A percentile compares a stretch with the other conserved stretches of the same genome.
These are phyloP conservation scores for Lasius fuliginosus DNA, from an alignment of 2,888 invertebrate genomes.

Conservation along the genomic window DNA sequence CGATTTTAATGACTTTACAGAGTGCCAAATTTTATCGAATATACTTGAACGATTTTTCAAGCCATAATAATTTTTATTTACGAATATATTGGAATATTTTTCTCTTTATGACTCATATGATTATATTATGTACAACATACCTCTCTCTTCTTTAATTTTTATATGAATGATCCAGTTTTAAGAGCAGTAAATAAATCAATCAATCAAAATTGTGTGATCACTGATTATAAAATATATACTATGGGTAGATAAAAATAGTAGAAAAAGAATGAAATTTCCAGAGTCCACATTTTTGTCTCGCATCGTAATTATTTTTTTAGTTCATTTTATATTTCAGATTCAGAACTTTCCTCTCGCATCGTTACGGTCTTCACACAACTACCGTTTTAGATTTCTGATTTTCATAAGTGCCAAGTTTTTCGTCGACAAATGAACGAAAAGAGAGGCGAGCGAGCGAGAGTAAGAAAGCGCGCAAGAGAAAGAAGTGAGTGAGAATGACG, in stretches of 20 bases:
- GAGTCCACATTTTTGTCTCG: background rate
- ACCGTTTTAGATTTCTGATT: slow-evolving; percentile 34
- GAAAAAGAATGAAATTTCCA: background rate
- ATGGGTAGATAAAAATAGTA: background rate
- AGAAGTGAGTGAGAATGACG: slow-evolving; percentile 39
- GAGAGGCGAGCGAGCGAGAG: slow-evolving; percentile 20
- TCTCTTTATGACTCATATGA: background rate
- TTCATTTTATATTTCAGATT: background rate
- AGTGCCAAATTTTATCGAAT: slow-evolving; percentile 32
- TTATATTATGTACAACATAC: background rate
- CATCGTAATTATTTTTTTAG: background rate
- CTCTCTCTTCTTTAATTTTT: background rate
- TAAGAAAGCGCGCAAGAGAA: slow-evolving; percentile 14
- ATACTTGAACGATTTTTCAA: background rate
- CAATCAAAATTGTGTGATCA: background rate
- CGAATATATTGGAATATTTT: background rate
- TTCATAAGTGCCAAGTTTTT: slow-evolving; percentile 54
- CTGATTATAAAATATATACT: background rate
- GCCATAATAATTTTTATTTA: background rate
- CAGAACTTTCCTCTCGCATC: slow-evolving; percentile 1
- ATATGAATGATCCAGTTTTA: slow-evolving; percentile 9
- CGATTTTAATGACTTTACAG: background rate
- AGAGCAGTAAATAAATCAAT: background rate
- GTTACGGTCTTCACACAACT: slow-evolving; percentile 46
- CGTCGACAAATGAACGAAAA: slow-evolving; percentile 14